Evolutionary conservation across 2,113 vertebrate genomes (phyloP).

Genomic region (Sakesphorus luctuosus): DNA sequence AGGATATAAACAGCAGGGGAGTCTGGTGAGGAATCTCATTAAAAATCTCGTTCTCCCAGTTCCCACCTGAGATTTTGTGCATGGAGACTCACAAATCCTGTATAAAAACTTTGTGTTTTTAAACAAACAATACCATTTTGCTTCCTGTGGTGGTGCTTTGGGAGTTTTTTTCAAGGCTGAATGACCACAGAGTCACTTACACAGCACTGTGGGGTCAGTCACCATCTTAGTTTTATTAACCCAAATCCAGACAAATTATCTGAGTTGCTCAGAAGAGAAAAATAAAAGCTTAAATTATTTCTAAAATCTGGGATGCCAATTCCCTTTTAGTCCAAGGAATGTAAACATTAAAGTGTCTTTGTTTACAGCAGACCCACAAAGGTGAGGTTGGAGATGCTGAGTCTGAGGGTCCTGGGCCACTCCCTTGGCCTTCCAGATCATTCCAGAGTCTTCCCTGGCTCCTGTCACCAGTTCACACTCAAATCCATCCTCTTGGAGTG

Average conservation of each 20-base stretch:
- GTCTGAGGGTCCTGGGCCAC: background rate
- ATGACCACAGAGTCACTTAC: background rate
- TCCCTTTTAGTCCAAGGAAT: background rate
- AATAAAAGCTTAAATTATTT: background rate
- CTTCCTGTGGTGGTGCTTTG: background rate
- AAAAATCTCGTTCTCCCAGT: accelerated
- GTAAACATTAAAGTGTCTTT: background rate
- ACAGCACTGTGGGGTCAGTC: accelerated
- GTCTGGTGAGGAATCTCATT: background rate
- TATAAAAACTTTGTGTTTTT: background rate
- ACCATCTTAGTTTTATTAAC: background rate
- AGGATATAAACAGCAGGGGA: background rate
- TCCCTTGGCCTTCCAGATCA: accelerated
- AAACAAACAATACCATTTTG: background rate
- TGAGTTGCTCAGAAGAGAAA: accelerated
- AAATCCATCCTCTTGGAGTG: background rate
- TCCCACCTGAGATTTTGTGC: background rate
- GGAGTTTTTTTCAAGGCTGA: accelerated
- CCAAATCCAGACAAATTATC: background rate
- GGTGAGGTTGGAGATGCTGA: accelerated
- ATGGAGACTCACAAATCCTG: background rate
- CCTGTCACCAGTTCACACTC: background rate
- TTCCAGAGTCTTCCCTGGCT: accelerated
- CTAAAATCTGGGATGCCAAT: background rate
- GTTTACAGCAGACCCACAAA: accelerated